A percentile compares a stretch with the other conserved stretches of the same genome.
Evolutionary conservation across 2,797 vertebrate species (phyloP).

Genomic region (Cynodonichthys magdalenae): DNA sequence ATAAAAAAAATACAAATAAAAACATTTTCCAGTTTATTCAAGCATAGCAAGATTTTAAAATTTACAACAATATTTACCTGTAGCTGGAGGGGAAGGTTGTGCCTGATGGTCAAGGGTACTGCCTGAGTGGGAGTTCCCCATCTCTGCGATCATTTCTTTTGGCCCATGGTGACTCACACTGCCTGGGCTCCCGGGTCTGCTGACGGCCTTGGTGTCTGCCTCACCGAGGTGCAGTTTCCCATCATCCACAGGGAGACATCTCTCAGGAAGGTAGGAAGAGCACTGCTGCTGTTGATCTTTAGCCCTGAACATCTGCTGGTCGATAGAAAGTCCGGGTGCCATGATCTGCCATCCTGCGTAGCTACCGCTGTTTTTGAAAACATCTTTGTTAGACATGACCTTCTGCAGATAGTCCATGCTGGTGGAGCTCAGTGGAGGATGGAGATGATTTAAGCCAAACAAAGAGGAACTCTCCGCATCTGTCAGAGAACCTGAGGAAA

Average conservation of each 20-base stretch:
- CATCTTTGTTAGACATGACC: conserved; percentile 90
- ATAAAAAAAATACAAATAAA: too few relatives aligned
- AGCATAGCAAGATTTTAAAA: background rate
- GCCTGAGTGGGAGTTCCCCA: conserved; percentile 86
- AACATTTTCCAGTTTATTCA: too few relatives aligned
- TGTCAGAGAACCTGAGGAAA: conserved; percentile 70
- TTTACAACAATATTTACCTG: conserved; percentile 81
- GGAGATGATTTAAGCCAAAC: conserved; percentile 89
- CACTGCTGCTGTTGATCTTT: conserved; percentile 85
- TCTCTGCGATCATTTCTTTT: conserved; percentile 87
- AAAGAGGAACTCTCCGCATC: conserved; percentile 91
- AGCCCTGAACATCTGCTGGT: conserved; percentile 87
- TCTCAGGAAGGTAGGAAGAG: conserved; percentile 66
- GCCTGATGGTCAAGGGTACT: conserved; percentile 89
- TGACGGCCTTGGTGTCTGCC: conserved; percentile 88
- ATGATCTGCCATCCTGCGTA: conserved; percentile 97
- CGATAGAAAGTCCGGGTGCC: conserved; percentile 89
- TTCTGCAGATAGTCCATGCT: conserved; percentile 94
- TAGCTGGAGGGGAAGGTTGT: conserved; percentile 90
- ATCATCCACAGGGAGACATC: conserved; percentile 80
- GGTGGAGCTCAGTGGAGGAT: conserved; percentile 90
- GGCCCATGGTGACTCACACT: conserved; percentile 82
- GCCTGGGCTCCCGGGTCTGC: conserved; percentile 90
- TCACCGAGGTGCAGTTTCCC: conserved; percentile 88
- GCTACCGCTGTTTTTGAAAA: conserved; percentile 83